These are phyloP conservation scores for Vannuccia rotundouncinata DNA, from an alignment of 2,888 invertebrate species.

Conservation along the genomic window DNA sequence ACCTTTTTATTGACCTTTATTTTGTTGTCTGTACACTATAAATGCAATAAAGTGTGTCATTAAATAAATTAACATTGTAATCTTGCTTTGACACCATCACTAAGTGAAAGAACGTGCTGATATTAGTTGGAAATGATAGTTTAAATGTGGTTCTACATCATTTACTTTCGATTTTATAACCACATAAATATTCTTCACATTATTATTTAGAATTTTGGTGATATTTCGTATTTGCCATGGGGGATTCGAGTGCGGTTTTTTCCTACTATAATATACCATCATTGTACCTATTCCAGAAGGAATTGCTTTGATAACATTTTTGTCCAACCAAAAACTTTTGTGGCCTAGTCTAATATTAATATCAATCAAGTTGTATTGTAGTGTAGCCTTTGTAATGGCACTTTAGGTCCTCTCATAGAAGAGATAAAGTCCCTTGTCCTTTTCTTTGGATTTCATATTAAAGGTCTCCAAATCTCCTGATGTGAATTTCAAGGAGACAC, in stretches of 20 bases:
- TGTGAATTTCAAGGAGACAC: neutral
- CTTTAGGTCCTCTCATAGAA: neutral
- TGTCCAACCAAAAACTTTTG: neutral
- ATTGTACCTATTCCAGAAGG: constrained; percentile 26
- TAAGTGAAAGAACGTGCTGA: constrained; percentile 26
- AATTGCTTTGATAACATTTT: constrained; percentile 26
- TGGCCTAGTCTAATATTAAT: too few species aligned
- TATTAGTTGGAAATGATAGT: constrained; percentile 26
- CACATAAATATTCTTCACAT: constrained; percentile 23
- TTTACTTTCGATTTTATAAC: constrained; percentile 23
- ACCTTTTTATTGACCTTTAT: constrained; percentile 23
- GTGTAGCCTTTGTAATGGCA: neutral
- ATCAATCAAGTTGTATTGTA: neutral
- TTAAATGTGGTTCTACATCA: constrained; percentile 24
- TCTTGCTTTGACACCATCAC: constrained; percentile 21
- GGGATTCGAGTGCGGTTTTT: constrained; percentile 21
- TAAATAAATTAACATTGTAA: constrained; percentile 24
- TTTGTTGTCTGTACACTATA: constrained; percentile 23
- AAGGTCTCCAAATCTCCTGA: neutral
- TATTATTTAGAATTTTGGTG: constrained; percentile 21
- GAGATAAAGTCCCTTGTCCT: neutral
- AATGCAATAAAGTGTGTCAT: constrained; percentile 24
- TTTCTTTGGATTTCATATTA: neutral
- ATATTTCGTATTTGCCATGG: constrained; percentile 10
- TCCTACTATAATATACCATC: constrained; percentile 21